Evolutionary conservation across 2,113 vertebrate species (phyloP).

Genomic region (Callipepla californica): DNA sequence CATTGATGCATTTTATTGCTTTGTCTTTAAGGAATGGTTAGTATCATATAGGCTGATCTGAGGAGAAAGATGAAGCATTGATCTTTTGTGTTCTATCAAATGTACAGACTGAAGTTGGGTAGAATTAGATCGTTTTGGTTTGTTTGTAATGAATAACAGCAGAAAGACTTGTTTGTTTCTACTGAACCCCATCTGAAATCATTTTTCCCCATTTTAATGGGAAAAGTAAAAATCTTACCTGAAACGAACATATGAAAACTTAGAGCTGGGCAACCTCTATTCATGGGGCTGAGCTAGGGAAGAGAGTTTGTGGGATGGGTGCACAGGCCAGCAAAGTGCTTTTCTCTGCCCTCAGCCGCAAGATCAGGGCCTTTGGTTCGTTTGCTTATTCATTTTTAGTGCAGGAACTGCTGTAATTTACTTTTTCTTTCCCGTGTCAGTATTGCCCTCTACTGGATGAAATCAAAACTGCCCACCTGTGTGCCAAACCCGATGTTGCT

Average conservation of each 20-base stretch:
- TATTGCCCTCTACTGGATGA: constrained; percentile 55
- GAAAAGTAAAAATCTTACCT: neutral
- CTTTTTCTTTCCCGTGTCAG: constrained; percentile 6
- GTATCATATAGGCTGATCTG: constrained; percentile 8
- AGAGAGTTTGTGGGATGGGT: neutral
- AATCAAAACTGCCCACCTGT: neutral
- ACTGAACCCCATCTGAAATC: neutral
- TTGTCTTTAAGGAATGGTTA: constrained; percentile 32
- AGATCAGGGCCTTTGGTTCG: neutral
- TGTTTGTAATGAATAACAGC: neutral
- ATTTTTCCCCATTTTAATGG: neutral
- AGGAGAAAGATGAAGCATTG: neutral
- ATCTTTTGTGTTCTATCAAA: constrained; percentile 13
- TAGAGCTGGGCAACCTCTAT: neutral
- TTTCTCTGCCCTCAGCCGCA: neutral
- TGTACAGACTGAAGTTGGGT: neutral
- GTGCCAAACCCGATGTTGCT: neutral
- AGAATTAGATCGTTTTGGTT: neutral
- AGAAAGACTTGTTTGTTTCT: neutral
- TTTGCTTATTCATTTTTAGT: neutral
- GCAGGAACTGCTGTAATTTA: neutral
- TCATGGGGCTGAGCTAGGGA: neutral
- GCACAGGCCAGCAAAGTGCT: neutral
- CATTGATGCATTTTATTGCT: constrained; percentile 18
- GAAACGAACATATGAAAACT: neutral